Evolutionary conservation across 2,888 invertebrate species (phyloP), one percentile per base, ranked within the genome.

Genomic region (Platynereis dumerilii): DNA sequence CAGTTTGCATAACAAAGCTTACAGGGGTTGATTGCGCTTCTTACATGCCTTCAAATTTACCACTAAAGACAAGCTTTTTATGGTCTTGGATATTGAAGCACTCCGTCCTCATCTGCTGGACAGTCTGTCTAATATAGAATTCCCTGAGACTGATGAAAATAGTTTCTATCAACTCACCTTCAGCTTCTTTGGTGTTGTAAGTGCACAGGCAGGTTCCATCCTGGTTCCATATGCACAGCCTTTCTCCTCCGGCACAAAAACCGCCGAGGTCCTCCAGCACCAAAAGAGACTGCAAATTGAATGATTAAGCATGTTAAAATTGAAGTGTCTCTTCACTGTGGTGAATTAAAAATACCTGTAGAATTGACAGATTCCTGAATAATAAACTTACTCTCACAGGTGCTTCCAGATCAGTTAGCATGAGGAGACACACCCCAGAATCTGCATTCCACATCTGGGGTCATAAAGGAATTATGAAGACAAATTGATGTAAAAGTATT

Each of bases 361-460:
- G n/a, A n/a, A n/a, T n/a, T n/a, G n/a, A n/a, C n/a, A n/a, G n/a
- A n/a, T n/a, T n/a, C n/a, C n/a, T n/a, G n/a, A n/a, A n/a, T n/a
- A n/a, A n/a, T n/a, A n/a, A 17, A 53, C 68, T 66, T 66, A 80
- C 80, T 75, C 74, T 75, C 5, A 80, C 76, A 39, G 77, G 78
- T 3, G 76, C 69, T 22, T 66, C 68, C 66, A 79, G 78, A 34
- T 76, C 76, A 54, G 74, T 75, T 7, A 79, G 58, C 22, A 73
- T 72, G 53, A 75, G 69, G 12, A 72, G 58, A 70, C 79, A 79
- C 52, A 73, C 70, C 28, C 79, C 80, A 12, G 71, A 75, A 22
- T 78, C 77, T 12, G 76, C 68, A 63, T 78, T 72, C 80, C 80
- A 80, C 3, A 78, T 72, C 79, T 80, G 66, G 12, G 74, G 70